phyloP scores from a whole-genome alignment of 2,888 invertebrate species.

The Candidula unifasciata region DNA sequence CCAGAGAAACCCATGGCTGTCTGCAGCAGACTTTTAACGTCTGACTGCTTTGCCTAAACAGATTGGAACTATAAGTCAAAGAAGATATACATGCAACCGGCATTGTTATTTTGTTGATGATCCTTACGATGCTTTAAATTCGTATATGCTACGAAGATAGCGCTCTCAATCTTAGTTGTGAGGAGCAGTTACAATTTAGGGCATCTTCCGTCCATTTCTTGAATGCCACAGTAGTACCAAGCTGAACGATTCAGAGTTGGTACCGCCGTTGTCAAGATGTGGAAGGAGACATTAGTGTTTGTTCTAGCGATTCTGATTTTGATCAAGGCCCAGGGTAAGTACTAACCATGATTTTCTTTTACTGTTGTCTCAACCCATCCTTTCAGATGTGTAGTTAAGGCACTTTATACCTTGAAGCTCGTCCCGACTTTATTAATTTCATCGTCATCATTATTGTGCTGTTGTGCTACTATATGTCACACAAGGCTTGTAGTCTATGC shows the following conservation, averaged over 20 bases:
- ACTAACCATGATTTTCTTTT: not conserved
- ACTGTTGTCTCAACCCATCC: too few species aligned
- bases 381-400: too few species aligned
- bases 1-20: not conserved
- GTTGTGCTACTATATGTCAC: too few species aligned
- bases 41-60: slow-evolving; percentile 35
- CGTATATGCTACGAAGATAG: too few species aligned
- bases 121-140: too few species aligned
- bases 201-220: not conserved
- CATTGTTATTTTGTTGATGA: too few species aligned
- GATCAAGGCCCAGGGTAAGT: slow-evolving; percentile 38
- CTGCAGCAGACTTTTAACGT: slow-evolving; percentile 35
- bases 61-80: not conserved
- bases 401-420: too few species aligned
- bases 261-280: slow-evolving; percentile 26
- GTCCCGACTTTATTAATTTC: too few species aligned
- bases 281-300: slow-evolving; percentile 43
- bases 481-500: too few species aligned
- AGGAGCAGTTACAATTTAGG: too few species aligned
- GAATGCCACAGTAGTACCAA: slow-evolving; percentile 9
- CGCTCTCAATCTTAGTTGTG: too few species aligned
- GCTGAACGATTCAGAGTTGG: slow-evolving; percentile 45
- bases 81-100: not conserved
- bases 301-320: slow-evolving; percentile 42
- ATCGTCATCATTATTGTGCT: too few species aligned